These are phyloP conservation scores for Protomyctophum bolini DNA, from an alignment of 2,113 vertebrate genomes.

Conservation along the genomic window DNA sequence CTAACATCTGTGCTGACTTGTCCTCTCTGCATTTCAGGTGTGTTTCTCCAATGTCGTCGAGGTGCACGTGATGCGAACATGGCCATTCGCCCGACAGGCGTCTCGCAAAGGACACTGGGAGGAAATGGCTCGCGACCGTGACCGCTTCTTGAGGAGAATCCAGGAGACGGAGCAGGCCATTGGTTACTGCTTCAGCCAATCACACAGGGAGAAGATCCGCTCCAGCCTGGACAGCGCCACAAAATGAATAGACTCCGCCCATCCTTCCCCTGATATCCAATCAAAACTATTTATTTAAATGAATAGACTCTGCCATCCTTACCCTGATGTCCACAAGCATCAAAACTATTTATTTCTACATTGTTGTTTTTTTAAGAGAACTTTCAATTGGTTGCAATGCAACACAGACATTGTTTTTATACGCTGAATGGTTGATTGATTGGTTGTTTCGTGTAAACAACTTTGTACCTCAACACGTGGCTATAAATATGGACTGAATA, in stretches of 20 bases:
- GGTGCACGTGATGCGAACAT: conserved; percentile 82
- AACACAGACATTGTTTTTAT: conserved; percentile 63
- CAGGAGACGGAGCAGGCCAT: conserved; percentile 71
- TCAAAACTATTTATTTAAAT: conserved; percentile 24
- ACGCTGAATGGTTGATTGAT: conserved; percentile 52
- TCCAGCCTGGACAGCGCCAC: conserved; percentile 42
- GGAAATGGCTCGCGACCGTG: conserved; percentile 83
- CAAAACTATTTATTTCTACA: conserved; percentile 22
- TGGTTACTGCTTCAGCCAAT: conserved; percentile 72
- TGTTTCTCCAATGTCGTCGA: conserved; percentile 82
- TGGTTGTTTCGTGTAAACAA: conserved; percentile 49
- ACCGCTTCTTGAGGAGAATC: conserved; percentile 84
- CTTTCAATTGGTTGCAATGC: conserved; percentile 72
- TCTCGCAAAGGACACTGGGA: conserved; percentile 88
- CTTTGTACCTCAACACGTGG: conserved; percentile 61
- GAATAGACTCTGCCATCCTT: not conserved
- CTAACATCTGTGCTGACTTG: not conserved
- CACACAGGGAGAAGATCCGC: conserved; percentile 74
- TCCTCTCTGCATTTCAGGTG: conserved; percentile 74
- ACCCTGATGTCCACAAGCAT: not conserved
- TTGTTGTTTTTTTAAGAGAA: conserved; percentile 54
- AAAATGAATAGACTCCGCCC: conserved; percentile 1
- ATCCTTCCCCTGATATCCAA: conserved; percentile 1
- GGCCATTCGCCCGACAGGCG: conserved; percentile 82
- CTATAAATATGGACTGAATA: conserved; percentile 40